These are phyloP conservation scores for Ellobius talpinus DNA, from an alignment of 2,113 vertebrate species.

Conservation along the genomic window DNA sequence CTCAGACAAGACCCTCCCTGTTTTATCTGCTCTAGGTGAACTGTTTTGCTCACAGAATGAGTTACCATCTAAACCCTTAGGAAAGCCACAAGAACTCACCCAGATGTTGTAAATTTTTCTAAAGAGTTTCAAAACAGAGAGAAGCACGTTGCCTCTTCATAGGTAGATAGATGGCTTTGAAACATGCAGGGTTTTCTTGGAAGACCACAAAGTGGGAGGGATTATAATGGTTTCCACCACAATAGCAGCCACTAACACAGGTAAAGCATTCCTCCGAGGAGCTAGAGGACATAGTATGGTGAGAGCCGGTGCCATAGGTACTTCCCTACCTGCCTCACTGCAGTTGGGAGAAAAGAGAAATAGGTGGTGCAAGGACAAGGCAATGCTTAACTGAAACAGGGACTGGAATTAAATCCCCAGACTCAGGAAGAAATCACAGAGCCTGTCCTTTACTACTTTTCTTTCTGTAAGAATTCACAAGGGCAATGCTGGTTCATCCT, in stretches of 20 bases:
- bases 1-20: not conserved
- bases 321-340: not conserved
- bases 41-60: not conserved
- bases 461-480: conserved; percentile 26
- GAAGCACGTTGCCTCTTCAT: not conserved
- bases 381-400: conserved; percentile 20
- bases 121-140: not conserved
- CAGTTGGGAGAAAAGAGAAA: not conserved
- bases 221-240: not conserved
- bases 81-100: not conserved
- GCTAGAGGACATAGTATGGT: not conserved
- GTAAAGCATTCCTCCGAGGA: not conserved
- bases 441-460: not conserved
- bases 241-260: not conserved
- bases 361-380: conserved; percentile 39
- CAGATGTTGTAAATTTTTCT: conserved; percentile 6
- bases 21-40: not conserved
- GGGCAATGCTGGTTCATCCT: not conserved
- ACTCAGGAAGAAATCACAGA: not conserved
- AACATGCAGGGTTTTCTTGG: not conserved
- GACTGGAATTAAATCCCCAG: conserved; percentile 40
- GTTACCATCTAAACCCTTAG: not conserved
- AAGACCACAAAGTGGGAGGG: not conserved
- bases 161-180: too few relatives aligned
- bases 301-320: not conserved